These are phyloP conservation scores for Apolygus lucorum DNA, from an alignment of 1,140 invertebrate genomes.

Conservation along the genomic window DNA sequence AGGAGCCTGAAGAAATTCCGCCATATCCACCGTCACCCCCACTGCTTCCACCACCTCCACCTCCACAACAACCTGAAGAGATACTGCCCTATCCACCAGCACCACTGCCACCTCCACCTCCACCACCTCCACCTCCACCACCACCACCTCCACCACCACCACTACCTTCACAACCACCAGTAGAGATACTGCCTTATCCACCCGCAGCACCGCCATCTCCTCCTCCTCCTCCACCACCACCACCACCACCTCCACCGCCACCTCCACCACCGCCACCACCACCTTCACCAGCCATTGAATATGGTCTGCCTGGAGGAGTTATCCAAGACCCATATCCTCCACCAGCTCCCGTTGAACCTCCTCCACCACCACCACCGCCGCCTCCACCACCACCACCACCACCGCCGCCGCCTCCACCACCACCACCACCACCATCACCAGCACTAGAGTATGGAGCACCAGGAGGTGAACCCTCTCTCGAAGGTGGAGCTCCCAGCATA, in stretches of 20 bases:
- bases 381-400: background rate
- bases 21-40: too few relatives aligned
- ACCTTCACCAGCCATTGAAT: background rate
- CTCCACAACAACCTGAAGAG: background rate
- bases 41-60: background rate
- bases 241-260: background rate
- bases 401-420: background rate
- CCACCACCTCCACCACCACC: background rate
- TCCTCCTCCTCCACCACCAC: background rate
- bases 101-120: conserved; percentile 3
- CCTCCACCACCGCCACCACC: conserved; percentile 9
- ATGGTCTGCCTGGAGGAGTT: background rate
- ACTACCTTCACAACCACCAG: background rate
- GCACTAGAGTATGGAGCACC: background rate
- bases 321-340: background rate
- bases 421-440: background rate
- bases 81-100: background rate
- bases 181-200: background rate
- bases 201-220: background rate
- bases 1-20: too few relatives aligned
- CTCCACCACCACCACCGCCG: background rate
- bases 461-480: background rate
- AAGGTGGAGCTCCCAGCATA: background rate
- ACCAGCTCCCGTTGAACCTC: background rate
- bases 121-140: background rate